These are phyloP conservation scores for Rhyacichthys aspro DNA, from an alignment of 2,797 vertebrate species.

Conservation along the genomic window DNA sequence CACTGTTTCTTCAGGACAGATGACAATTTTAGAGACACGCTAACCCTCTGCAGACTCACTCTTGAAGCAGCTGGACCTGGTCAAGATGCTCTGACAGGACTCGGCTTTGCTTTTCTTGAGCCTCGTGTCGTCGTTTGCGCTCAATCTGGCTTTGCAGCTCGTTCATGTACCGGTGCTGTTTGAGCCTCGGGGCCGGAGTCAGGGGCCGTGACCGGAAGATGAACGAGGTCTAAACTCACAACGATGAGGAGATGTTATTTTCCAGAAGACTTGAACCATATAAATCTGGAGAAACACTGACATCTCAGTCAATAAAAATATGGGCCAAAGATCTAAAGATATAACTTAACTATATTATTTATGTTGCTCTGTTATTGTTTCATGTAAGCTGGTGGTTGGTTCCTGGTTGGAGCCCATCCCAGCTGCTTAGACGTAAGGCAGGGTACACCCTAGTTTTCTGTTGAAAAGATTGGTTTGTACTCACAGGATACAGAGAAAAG, in stretches of 20 bases:
- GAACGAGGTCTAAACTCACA: slow-evolving; percentile 76
- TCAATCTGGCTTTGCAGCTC: slow-evolving; percentile 77
- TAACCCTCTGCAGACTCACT: slow-evolving; percentile 75
- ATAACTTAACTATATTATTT: no score
- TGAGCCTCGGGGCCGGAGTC: slow-evolving; percentile 72
- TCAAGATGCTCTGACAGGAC: slow-evolving; percentile 74
- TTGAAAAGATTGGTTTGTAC: slow-evolving; percentile 19
- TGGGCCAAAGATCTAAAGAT: no score
- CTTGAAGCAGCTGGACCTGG: slow-evolving; percentile 80
- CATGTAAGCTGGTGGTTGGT: no score
- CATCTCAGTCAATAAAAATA: no score
- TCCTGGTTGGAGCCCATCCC: no score
- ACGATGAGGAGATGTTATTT: no score
- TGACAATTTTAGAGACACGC: neutral
- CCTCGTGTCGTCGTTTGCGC: slow-evolving; percentile 51
- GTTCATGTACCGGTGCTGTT: slow-evolving; percentile 75
- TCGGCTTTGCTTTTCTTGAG: slow-evolving; percentile 63
- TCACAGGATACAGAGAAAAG: slow-evolving; percentile 70
- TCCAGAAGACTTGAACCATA: no score
- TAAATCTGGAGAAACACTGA: no score
- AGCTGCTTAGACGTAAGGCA: no score
- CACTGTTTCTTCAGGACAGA: neutral
- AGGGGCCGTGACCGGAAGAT: slow-evolving; percentile 78
- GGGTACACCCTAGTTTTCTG: no score
- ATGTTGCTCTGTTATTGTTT: no score